Evolutionary conservation across 2,113 vertebrate genomes (phyloP).

Genomic region (Halcyon malimbica): DNA sequence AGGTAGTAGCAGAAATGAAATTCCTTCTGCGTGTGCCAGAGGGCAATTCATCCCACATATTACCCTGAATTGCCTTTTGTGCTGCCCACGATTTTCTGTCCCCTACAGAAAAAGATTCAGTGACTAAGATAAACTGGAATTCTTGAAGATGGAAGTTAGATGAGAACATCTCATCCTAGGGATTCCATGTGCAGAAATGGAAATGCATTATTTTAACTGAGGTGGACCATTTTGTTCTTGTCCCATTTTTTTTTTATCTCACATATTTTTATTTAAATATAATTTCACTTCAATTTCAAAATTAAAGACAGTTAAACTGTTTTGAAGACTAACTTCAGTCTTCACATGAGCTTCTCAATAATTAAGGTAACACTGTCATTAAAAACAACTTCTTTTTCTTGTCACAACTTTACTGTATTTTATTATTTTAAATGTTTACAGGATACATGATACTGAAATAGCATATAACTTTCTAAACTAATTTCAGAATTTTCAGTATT

Average conservation of each 20-base stretch:
- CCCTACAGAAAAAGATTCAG: neutral
- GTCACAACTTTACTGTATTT: neutral
- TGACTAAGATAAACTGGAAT: neutral
- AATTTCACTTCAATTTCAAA: neutral
- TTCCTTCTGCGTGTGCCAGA: neutral
- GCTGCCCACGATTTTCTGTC: neutral
- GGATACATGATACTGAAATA: neutral
- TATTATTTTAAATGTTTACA: neutral
- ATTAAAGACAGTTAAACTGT: neutral
- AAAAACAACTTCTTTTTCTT: neutral
- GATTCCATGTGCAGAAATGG: neutral
- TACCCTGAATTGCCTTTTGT: neutral
- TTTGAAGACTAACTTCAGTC: neutral
- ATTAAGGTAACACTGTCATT: neutral
- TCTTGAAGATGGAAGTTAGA: neutral
- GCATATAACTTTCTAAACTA: neutral
- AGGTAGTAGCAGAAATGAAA: neutral
- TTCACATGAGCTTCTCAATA: neutral
- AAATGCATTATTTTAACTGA: neutral
- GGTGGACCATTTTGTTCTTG: neutral
- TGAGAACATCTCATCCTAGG: neutral
- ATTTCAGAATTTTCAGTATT: neutral
- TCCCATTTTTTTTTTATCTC: neutral
- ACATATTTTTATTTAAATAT: neutral
- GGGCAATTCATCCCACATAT: neutral